Base-by-base conservation (phyloP, 2,888 invertebrate species). In the Melanostoma scalare region DNA sequence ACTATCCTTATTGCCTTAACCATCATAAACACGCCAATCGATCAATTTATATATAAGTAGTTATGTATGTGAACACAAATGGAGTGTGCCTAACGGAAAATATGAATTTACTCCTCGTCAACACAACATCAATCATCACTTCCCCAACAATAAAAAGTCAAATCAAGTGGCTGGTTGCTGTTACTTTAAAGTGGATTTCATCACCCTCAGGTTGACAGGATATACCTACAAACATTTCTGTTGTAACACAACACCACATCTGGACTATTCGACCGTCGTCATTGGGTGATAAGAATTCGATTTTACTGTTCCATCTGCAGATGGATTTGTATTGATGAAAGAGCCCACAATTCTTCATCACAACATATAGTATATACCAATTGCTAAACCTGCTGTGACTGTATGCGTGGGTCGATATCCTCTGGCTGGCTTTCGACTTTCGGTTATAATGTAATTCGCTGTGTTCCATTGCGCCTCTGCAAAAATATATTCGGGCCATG, bases 401-500 rank as follows among this genome's bases (percentile, higher is more conserved):
- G 56, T 61, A 5, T 20, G 79, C 48, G 79, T 72, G 68, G 79
- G 67, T 55, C 31, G 44, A 30, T 52, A 36, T 20, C 52, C 60
- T 44, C 33, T 44, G 10, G 8, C 8, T 44, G 20, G 20, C 35
- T 35, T 5, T 10, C 58, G 20, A 10, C 42, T 35, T 61, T 20
- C 20, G 20, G 31, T 33, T 61, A 36, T 9, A 20, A 20, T 44
- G 30, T 76, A 30, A 50, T 50, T 48, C 42, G 56, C 0, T 44
- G 71, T 48, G 42, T 36, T 67, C 9, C 35, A 67, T 8, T 50
- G 73, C 73, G 38, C 77, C 77, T 78, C 73, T 73, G 73, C 67
- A 72, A 67, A 78, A 78, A 6, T 63, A 48, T 61, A 81, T 81
- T 81, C 67, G 72, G 81, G 81, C 81, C 81, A 81, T 56, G 81